Percentiles rank a stretch among this genome's conserved stretches.
phyloP scores from a whole-genome alignment of 2,888 invertebrate species.

The Oligia latruncula region DNA sequence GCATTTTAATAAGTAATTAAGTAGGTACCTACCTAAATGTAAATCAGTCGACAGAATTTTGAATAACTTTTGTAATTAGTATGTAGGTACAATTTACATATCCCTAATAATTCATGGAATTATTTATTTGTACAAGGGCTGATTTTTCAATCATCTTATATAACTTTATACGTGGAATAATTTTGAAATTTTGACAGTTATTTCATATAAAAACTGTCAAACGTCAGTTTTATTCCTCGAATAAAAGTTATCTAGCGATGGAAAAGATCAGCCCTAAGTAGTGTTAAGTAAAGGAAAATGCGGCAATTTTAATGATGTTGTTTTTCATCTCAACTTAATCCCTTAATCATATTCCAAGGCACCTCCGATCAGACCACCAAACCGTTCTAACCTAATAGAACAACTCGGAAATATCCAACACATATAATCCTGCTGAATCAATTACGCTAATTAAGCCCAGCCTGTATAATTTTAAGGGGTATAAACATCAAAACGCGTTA shows the following conservation, averaged over 20 bases:
- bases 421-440: constrained; percentile 34
- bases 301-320: neutral
- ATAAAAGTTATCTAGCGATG: no score
- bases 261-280: no score
- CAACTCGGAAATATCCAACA: constrained; percentile 23
- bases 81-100: neutral
- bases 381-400: neutral
- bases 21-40: neutral
- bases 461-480: constrained; percentile 48
- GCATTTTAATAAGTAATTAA: neutral
- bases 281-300: neutral
- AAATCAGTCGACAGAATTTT: neutral
- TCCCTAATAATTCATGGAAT: neutral
- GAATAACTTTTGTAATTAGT: neutral
- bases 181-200: no score
- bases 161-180: no score
- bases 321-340: neutral
- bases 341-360: neutral
- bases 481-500: constrained; percentile 64
- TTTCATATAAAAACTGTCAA: no score
- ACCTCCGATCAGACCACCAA: neutral
- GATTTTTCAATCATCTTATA: no score
- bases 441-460: constrained; percentile 48
- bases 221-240: no score
- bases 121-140: neutral